A percentile compares a stretch with the other conserved stretches of the same genome.
phyloP scores from a whole-genome alignment of 2,113 vertebrate species.

The Caranx ignobilis region DNA sequence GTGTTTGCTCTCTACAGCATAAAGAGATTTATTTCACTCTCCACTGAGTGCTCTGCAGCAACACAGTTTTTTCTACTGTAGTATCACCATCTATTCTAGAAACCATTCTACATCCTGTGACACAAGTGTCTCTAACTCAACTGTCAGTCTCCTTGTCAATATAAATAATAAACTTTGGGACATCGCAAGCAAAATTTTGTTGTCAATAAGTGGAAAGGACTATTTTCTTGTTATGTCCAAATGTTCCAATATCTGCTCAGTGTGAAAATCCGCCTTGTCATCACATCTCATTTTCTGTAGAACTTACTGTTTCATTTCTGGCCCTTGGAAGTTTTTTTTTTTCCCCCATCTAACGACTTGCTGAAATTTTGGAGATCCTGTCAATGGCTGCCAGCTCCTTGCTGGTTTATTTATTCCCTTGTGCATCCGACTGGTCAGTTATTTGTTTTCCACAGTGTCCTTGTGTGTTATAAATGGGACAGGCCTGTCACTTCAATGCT shows the following conservation, averaged over 20 bases:
- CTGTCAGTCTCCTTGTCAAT: neutral
- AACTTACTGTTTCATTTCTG: constrained; percentile 18
- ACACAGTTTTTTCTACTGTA: neutral
- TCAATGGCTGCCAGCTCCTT: constrained; percentile 47
- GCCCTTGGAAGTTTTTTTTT: constrained; percentile 28
- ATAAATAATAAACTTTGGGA: neutral
- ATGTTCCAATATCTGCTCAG: constrained; percentile 21
- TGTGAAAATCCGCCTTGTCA: constrained; percentile 14
- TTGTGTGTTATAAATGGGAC: constrained; percentile 79
- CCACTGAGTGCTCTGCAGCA: too few relatives aligned
- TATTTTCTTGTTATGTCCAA: neutral
- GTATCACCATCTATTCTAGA: neutral
- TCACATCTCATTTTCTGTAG: constrained; percentile 12
- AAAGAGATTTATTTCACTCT: too few relatives aligned
- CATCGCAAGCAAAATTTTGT: neutral
- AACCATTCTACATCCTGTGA: neutral
- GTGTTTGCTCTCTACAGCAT: too few relatives aligned
- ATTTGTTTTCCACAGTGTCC: constrained; percentile 78
- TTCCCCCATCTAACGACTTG: constrained; percentile 10
- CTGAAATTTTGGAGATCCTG: constrained; percentile 57
- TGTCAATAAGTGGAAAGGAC: constrained; percentile 4
- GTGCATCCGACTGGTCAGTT: constrained; percentile 73
- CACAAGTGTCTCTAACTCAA: neutral
- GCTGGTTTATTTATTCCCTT: constrained; percentile 68
- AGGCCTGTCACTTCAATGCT: constrained; percentile 78